Evolutionary conservation across 2,888 invertebrate species (phyloP).

Genomic region (Troilus luridus): DNA sequence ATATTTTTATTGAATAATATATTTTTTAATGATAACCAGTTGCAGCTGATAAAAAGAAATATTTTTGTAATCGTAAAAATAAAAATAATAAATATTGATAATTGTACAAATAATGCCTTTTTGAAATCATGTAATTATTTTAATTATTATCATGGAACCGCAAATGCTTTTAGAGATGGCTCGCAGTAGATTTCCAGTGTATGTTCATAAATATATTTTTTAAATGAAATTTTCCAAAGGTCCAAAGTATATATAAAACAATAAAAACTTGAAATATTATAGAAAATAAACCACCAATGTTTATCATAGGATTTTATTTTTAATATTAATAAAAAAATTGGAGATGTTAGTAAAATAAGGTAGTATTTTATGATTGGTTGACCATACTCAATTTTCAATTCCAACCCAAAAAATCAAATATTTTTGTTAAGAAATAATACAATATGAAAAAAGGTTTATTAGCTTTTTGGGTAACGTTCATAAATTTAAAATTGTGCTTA

Average conservation of each 20-base stretch:
- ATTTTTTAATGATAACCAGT: constrained; percentile 30
- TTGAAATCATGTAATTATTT: not conserved
- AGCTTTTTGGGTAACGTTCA: not conserved
- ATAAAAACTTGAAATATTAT: not conserved
- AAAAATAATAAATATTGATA: not conserved
- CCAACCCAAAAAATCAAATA: not conserved
- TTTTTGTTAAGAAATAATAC: not conserved
- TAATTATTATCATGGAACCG: not conserved
- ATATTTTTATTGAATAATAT: constrained; percentile 47
- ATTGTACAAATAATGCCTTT: constrained; percentile 41
- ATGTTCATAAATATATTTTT: not conserved
- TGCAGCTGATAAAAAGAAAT: constrained; percentile 2
- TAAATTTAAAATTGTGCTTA: not conserved
- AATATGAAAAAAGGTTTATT: not conserved
- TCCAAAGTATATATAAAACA: not conserved
- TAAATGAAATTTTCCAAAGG: not conserved
- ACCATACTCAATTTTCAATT: not conserved
- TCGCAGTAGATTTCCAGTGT: not conserved
- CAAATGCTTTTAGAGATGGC: not conserved
- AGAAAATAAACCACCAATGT: not conserved
- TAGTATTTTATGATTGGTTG: not conserved
- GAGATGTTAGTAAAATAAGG: not conserved
- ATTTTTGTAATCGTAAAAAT: constrained; percentile 41
- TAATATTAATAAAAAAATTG: not conserved
- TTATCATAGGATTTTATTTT: not conserved